Conservation (phyloP, 2,113 vertebrate species). For the Ondatra zibethicus region DNA sequence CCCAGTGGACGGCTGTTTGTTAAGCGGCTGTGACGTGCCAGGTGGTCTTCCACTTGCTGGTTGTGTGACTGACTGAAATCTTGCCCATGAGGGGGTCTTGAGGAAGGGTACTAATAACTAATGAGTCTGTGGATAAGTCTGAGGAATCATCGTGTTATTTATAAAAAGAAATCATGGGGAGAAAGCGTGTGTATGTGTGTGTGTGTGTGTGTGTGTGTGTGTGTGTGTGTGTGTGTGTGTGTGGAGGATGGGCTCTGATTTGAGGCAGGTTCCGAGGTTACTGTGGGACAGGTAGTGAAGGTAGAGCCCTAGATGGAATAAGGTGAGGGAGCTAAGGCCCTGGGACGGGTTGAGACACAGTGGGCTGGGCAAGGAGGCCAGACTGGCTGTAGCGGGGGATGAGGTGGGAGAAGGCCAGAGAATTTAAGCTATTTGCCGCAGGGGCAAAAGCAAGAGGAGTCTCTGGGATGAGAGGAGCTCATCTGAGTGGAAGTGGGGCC, state of each 20-base stretch:
- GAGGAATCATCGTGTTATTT: not conserved
- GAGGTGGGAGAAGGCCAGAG: not conserved
- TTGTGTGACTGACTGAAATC: too few relatives aligned
- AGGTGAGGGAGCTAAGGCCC: not conserved
- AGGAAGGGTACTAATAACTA: not conserved
- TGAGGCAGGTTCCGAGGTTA: too few relatives aligned
- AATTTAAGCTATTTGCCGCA: not conserved
- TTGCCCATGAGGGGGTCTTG: not conserved
- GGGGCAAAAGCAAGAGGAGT: not conserved
- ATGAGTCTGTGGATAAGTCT: not conserved
- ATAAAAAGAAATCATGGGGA: not conserved
- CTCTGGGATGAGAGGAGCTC: not conserved
- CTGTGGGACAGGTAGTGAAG: not conserved
- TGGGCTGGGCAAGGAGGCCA: not conserved
- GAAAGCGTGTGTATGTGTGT: not conserved
- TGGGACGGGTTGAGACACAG: not conserved
- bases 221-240: too few relatives aligned
- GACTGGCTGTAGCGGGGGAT: not conserved
- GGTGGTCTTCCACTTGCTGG: not conserved
- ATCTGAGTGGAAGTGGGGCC: not conserved
- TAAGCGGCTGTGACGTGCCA: not conserved
- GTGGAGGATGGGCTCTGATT: not conserved
- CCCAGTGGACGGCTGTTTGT: not conserved
- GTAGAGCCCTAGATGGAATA: not conserved
- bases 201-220: too few relatives aligned